A percentile compares a stretch with the other conserved stretches of the same genome.
Evolutionary conservation across 2,888 invertebrate genomes (phyloP).

Genomic region (Trichogramma evanescens): DNA sequence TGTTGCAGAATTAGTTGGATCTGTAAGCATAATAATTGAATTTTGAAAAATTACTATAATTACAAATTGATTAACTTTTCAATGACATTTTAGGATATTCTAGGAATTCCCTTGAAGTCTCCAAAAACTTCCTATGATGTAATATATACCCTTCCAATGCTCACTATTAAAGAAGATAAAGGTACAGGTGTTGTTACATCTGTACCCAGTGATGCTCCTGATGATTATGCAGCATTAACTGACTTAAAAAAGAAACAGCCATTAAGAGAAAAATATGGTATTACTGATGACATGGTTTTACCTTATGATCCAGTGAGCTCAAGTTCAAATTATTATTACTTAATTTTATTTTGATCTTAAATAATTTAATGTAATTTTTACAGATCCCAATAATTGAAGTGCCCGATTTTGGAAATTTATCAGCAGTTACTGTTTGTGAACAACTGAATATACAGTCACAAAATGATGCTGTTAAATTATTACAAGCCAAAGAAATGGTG

Average conservation of each 20-base stretch:
- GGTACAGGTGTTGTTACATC: slow-evolving; percentile 97
- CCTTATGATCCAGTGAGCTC: slow-evolving; percentile 59
- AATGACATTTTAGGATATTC: slow-evolving; percentile 54
- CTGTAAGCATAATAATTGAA: slow-evolving; percentile 45
- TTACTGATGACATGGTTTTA: slow-evolving; percentile 74
- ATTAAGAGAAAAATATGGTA: slow-evolving; percentile 85
- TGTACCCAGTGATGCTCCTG: slow-evolving; percentile 97
- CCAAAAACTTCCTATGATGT: slow-evolving; percentile 76
- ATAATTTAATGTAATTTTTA: slow-evolving; percentile 27
- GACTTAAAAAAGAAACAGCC: slow-evolving; percentile 93
- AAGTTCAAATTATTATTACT: background rate
- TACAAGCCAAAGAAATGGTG: slow-evolving; percentile 91
- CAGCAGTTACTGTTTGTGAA: slow-evolving; percentile 79
- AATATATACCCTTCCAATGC: slow-evolving; percentile 93
- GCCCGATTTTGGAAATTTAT: slow-evolving; percentile 79
- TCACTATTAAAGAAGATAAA: slow-evolving; percentile 95
- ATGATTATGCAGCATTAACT: slow-evolving; percentile 91
- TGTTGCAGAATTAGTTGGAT: slow-evolving; percentile 63
- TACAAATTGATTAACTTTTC: slow-evolving; percentile 1
- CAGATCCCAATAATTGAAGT: slow-evolving; percentile 86
- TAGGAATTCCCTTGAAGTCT: slow-evolving; percentile 78
- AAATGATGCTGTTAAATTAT: slow-evolving; percentile 89
- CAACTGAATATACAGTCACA: slow-evolving; percentile 93
- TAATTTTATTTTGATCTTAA: background rate
- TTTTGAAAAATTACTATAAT: background rate